Evolutionary conservation across 2,797 vertebrate genomes (phyloP).

Genomic region (Melanogrammus aeglefinus): DNA sequence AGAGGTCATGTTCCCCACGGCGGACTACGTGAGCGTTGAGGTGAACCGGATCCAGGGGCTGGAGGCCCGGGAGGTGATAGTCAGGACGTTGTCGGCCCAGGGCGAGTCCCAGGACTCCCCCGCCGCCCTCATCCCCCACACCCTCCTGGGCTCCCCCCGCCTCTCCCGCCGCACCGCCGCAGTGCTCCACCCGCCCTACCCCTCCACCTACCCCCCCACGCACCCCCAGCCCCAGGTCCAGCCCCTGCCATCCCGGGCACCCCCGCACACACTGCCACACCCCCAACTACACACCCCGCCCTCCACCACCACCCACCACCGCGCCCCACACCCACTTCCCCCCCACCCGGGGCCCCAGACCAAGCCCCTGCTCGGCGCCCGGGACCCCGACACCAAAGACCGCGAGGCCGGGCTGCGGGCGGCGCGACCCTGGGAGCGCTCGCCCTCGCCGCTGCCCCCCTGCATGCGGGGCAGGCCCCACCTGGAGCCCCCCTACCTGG

Average conservation of each 20-base stretch:
- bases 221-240: slow-evolving; percentile 77
- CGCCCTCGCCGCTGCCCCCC: slow-evolving; percentile 71
- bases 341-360: slow-evolving; percentile 77
- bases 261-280: slow-evolving; percentile 65
- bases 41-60: slow-evolving; percentile 83
- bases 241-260: slow-evolving; percentile 66
- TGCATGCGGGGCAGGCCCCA: slow-evolving; percentile 69
- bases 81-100: slow-evolving; percentile 90
- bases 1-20: slow-evolving; percentile 87
- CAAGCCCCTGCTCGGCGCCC: slow-evolving; percentile 90
- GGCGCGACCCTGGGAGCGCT: slow-evolving; percentile 86
- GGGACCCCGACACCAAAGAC: slow-evolving; percentile 95
- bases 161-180: slow-evolving; percentile 68
- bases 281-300: slow-evolving; percentile 75
- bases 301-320: slow-evolving; percentile 52
- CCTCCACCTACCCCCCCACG: slow-evolving; percentile 75
- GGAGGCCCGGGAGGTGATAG: slow-evolving; percentile 85
- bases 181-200: slow-evolving; percentile 59
- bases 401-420: slow-evolving; percentile 71
- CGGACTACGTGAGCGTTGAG: slow-evolving; percentile 83
- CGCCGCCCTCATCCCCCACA: slow-evolving; percentile 79
- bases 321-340: slow-evolving; percentile 75
- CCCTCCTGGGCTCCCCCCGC: slow-evolving; percentile 85
- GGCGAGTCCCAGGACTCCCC: slow-evolving; percentile 92
- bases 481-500: slow-evolving; percentile 82